These are phyloP conservation scores for Dryas iulia DNA, from an alignment of 1,140 invertebrate species.

Conservation along the genomic window DNA sequence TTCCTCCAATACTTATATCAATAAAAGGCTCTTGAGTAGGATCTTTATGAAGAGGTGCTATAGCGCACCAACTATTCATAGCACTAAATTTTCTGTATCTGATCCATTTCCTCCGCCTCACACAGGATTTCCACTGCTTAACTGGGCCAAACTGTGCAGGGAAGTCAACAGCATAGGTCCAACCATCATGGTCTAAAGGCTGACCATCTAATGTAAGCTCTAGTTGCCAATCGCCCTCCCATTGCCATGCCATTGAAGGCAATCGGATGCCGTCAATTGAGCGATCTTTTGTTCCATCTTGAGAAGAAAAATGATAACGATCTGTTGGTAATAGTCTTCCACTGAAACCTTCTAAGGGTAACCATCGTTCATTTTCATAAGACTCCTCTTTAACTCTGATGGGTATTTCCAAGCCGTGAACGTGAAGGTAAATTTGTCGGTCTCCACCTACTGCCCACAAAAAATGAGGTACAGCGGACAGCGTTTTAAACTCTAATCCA, in stretches of 20 bases:
- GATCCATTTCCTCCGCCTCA: constrained; percentile 93
- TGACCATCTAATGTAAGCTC: constrained; percentile 93
- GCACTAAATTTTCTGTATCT: constrained; percentile 92
- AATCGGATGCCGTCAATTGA: constrained; percentile 90
- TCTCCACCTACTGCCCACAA: constrained; percentile 96
- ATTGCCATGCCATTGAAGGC: constrained; percentile 95
- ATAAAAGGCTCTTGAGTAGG: constrained; percentile 88
- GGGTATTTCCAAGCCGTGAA: constrained; percentile 92
- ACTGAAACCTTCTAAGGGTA: constrained; percentile 93
- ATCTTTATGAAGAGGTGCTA: constrained; percentile 93
- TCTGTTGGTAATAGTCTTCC: constrained; percentile 91
- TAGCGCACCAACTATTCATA: constrained; percentile 94
- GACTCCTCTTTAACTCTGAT: constrained; percentile 94
- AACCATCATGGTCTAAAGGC: constrained; percentile 93
- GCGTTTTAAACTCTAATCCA: constrained; percentile 92
- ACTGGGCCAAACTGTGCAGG: constrained; percentile 90
- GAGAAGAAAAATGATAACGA: constrained; percentile 90
- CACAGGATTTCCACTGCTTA: constrained; percentile 95
- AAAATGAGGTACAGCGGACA: constrained; percentile 90
- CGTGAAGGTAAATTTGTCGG: constrained; percentile 94
- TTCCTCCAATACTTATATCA: constrained; percentile 92
- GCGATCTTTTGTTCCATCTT: constrained; percentile 89
- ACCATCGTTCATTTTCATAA: constrained; percentile 96
- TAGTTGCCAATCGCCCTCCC: constrained; percentile 96
- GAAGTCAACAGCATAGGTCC: constrained; percentile 97